Base-by-base conservation (phyloP, 2,113 vertebrate species). In the Emberiza fucata region DNA sequence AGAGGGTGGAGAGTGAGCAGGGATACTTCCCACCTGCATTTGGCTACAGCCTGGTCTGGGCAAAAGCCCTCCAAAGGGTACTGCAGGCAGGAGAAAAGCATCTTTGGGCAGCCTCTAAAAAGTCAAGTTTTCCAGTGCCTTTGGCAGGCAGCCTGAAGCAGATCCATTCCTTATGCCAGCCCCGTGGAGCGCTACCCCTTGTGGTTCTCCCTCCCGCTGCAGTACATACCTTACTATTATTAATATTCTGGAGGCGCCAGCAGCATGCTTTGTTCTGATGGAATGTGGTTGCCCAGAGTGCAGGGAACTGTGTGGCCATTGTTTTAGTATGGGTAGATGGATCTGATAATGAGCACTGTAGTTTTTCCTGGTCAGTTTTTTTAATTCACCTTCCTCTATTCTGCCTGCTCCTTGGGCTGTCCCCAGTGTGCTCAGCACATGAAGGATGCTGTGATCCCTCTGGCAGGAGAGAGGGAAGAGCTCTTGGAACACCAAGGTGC, bases 201-300 rank as follows among this genome's bases (percentile, higher is more conserved):
- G 4, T 4, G 3, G 78, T 78, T 91, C 84, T 86, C 51, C 84
- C 56, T 92, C 70, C 72, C 0, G 19, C 81, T 84, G 84, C 84
- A 87, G 61, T 57, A 44, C 92, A 93, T 94, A 92, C 88, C 89
- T 97, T 94, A 81, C 91, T 92, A 53, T 91, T 95, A 94, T 81
- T 92, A 95, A 87, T 94, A 61, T 48, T 81, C 77, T 4, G 40
- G 64, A 95, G 89, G 81, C 5, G 12, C 86, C 91, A 87, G 33
- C 65, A 85, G 81, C 9, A 0, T n/a, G 70, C 86, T 95, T 92
- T 94, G 77, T 94, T 95, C 77, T 87, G 81, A 14, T 2, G 3
- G 45, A 64, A 71, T 51, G 40, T 11, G 3, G 37, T 64, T 68
- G 60, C 48, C 57, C 73, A 35, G 66, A 75, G 83, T 84, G 56